Evolutionary conservation across 1,140 invertebrate species (phyloP), one percentile per base, ranked within the genome.

Genomic region (Drosophila ogumai): DNA sequence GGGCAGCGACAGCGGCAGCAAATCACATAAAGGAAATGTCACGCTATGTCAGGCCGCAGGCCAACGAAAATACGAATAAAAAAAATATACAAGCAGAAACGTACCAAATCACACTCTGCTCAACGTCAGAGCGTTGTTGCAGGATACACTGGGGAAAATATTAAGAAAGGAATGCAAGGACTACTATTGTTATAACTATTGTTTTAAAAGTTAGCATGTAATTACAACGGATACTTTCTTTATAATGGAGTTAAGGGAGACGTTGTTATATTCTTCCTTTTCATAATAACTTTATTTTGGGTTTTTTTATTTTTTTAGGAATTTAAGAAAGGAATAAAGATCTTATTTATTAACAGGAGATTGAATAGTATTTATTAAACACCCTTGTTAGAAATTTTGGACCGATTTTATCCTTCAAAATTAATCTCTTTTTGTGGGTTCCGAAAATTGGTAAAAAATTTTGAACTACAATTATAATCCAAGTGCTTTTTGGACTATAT

Each of bases 21-120:
- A 88, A 88, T 88, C 85, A 79, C 64, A 90, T 78, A 90, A 81
- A 79, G 86, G 84, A 88, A 88, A 90, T 88, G 84, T 88, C 84
- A 88, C 85, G 85, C 81, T 90, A 88, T 69, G 68, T 49, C 63
- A 79, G 65, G 65, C 75, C 79, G 36, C 60, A 64, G 65, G 75
- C 60, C 67, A 79, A 65, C 31, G 40, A 64, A 63, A 63, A 63
- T 36, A 54, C 32, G 32, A 32, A 50, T 12, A 50, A 47, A 32
- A 50, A 47, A 56, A 43, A 60, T 38, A 44, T 52, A 57, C 56
- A 56, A 38, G 55, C 61, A 15, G 38, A 58, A 67, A 50, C 50
- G 65, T 58, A 71, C 50, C 40, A 72, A 72, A 71, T 71, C 66
- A 72, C 69, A 74, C 74, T 55, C 52, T 22, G 72, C 32, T 69